A percentile compares a stretch with the other conserved stretches of the same genome.
Evolutionary conservation across 2,797 vertebrate genomes (phyloP).

Genomic region (Poeciliopsis paucimaculata): DNA sequence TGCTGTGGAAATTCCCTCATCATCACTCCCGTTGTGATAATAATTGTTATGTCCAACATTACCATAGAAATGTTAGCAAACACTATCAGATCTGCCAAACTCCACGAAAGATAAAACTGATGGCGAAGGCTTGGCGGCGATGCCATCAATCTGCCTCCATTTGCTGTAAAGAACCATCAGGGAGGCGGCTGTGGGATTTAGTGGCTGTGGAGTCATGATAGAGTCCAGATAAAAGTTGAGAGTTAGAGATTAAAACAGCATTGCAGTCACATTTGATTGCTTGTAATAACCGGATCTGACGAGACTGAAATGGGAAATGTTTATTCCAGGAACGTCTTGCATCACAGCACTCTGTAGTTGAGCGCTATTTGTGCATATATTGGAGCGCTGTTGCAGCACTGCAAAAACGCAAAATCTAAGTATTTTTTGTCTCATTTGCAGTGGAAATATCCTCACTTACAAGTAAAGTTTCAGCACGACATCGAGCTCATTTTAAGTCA

Average conservation of each 20-base stretch:
- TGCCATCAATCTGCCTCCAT: constrained; percentile 25
- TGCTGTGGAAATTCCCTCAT: constrained; percentile 69
- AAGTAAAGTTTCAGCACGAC: too few relatives aligned
- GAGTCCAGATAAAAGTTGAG: constrained; percentile 39
- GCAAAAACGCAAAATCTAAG: too few relatives aligned
- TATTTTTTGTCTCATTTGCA: too few relatives aligned
- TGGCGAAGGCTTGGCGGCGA: constrained; percentile 35
- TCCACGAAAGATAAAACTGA: constrained; percentile 49
- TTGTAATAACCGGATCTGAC: constrained; percentile 25
- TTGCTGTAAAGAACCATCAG: constrained; percentile 13
- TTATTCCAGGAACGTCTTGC: constrained; percentile 28
- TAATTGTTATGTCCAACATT: constrained; percentile 68
- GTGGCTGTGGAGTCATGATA: constrained; percentile 26
- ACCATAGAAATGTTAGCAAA: constrained; percentile 66
- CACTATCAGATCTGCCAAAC: constrained; percentile 46
- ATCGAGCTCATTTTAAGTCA: too few relatives aligned
- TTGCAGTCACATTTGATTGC: constrained; percentile 65
- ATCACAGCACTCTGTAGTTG: constrained; percentile 2
- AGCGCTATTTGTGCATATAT: constrained; percentile 8
- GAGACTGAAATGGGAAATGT: constrained; percentile 29
- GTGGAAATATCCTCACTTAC: too few relatives aligned
- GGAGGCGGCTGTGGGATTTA: constrained; percentile 18
- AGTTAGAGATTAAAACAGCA: constrained; percentile 41
- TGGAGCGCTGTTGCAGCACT: background rate
- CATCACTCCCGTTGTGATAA: constrained; percentile 52